Conservation (phyloP, 2,888 invertebrate genomes). For the Folsomia manolachei region DNA sequence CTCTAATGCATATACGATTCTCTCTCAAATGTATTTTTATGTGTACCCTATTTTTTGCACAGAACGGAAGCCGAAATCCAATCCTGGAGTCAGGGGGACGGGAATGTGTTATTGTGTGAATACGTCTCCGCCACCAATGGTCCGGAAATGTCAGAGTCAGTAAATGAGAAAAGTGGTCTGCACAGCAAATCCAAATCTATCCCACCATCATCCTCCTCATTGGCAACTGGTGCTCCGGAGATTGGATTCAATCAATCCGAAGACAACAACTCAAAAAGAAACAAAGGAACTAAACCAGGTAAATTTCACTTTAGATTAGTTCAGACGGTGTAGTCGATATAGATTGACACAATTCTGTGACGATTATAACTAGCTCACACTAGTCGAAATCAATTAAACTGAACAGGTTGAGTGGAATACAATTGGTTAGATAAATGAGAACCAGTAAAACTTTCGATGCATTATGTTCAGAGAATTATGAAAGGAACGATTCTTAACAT, state of each 20-base stretch:
- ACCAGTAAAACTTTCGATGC: no score
- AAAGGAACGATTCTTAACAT: no score
- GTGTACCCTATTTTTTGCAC: conserved; percentile 3
- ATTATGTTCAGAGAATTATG: no score
- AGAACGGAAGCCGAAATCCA: conserved; percentile 44
- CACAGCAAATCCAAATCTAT: conserved; percentile 1
- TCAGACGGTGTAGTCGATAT: no score
- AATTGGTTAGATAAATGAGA: no score
- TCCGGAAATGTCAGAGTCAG: conserved; percentile 18
- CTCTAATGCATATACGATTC: background rate
- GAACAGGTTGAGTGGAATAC: no score
- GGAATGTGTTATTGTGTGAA: conserved; percentile 41
- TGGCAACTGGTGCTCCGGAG: background rate
- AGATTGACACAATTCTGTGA: no score
- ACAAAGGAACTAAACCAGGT: background rate
- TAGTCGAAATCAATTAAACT: no score
- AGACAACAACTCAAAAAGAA: background rate
- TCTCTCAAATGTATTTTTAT: background rate
- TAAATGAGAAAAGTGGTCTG: background rate
- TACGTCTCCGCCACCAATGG: conserved; percentile 19
- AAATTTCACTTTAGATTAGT: background rate
- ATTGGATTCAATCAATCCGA: background rate
- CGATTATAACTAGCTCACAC: no score
- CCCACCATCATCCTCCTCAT: background rate
- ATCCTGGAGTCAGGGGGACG: conserved; percentile 35